phyloP scores from a whole-genome alignment of 2,113 vertebrate species.

The Oreochromis niloticus region DNA sequence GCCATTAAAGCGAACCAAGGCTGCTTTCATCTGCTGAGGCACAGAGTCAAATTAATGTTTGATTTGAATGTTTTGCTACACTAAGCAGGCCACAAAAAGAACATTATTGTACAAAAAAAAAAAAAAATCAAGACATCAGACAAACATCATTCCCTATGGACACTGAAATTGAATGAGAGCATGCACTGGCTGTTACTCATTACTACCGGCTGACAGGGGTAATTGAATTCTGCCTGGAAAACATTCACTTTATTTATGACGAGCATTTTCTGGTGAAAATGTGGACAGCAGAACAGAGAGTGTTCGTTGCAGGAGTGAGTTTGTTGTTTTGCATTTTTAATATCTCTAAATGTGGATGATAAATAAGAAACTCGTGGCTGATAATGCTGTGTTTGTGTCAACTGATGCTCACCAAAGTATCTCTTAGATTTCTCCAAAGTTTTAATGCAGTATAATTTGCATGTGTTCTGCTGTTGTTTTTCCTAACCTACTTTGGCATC shows the following conservation, averaged over 20 bases:
- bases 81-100: conserved; percentile 44
- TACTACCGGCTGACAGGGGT: conserved; percentile 54
- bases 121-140: conserved; percentile 44
- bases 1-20: conserved; percentile 42
- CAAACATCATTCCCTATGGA: conserved; percentile 49
- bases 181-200: conserved; percentile 64
- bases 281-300: neutral
- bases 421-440: neutral
- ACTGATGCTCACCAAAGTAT: neutral
- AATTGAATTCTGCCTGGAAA: conserved; percentile 64
- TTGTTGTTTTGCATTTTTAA: neutral
- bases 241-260: conserved; percentile 58
- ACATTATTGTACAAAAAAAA: conserved; percentile 40
- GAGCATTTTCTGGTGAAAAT: conserved; percentile 22
- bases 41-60: conserved; percentile 53
- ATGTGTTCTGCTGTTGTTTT: neutral
- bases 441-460: neutral
- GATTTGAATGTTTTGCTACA: conserved; percentile 53
- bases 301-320: neutral
- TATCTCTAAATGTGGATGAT: neutral
- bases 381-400: neutral
- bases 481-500: neutral
- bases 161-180: conserved; percentile 66
- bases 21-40: conserved; percentile 41
- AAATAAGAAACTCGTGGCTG: neutral